Percentiles rank a stretch among this genome's conserved stretches.
Conservation (phyloP, 2,113 vertebrate species). For the Phaetusa simplex region DNA sequence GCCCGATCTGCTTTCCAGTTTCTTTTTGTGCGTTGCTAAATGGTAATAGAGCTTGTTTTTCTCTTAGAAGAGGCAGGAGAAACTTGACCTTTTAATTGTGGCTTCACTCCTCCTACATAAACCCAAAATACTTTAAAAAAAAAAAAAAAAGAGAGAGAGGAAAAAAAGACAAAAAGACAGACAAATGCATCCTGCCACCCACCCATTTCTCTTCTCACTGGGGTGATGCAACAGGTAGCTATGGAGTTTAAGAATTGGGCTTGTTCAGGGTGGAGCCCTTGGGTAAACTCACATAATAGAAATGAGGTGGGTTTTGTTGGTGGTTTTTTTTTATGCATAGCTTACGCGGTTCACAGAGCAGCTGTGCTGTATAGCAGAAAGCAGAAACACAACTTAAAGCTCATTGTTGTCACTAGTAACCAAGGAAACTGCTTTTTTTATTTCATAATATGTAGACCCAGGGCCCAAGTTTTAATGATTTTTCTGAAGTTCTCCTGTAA, state of each 20-base stretch:
- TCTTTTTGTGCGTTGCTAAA: not conserved
- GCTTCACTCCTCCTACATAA: slow-evolving; percentile 12
- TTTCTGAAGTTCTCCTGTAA: not conserved
- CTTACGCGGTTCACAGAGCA: not conserved
- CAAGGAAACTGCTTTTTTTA: not conserved
- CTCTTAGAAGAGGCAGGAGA: not conserved
- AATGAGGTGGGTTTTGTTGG: not conserved
- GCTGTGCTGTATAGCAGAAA: not conserved
- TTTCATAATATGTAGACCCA: not conserved
- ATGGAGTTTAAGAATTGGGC: not conserved
- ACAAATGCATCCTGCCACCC: not conserved
- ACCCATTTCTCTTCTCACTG: not conserved
- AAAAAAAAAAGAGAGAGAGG: not conserved
- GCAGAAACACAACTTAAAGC: not conserved
- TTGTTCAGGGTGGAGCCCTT: not conserved
- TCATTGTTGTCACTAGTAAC: not conserved
- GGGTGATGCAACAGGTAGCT: slow-evolving; percentile 10
- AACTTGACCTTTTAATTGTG: not conserved
- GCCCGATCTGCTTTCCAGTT: not conserved
- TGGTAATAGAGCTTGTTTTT: not conserved
- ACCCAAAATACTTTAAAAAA: not conserved
- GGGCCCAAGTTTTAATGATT: not conserved
- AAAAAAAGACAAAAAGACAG: not conserved
- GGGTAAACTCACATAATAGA: not conserved
- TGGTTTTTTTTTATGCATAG: not conserved